A percentile compares a stretch with the other conserved stretches of the same genome.
These are phyloP conservation scores for Chondrosia reniformis DNA, from an alignment of 37 sponge, comb jelly and placozoan genomes.

Conservation along the genomic window DNA sequence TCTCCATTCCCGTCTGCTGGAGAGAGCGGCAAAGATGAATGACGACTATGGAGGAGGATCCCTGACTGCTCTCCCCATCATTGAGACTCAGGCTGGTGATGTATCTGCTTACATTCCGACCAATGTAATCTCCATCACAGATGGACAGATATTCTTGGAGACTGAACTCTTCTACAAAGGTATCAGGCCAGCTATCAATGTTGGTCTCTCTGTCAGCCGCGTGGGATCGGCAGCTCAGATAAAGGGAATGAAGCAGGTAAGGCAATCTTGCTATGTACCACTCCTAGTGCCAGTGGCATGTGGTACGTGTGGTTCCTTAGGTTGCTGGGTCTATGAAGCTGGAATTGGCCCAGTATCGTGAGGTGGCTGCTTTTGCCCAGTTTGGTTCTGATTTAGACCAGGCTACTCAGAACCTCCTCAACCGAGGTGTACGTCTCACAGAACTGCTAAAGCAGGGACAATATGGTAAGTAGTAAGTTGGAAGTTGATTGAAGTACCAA, in stretches of 20 bases:
- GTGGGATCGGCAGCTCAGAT: constrained; percentile 99
- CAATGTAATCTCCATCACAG: constrained; percentile 99
- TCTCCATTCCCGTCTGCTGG: constrained; percentile 97
- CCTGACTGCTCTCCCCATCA: constrained; percentile 96
- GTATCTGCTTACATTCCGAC: constrained; percentile 99
- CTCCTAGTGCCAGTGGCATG: neutral
- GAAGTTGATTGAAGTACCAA: too few species aligned
- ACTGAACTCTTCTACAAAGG: constrained; percentile 99
- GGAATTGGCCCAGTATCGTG: constrained; percentile 98
- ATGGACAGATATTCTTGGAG: constrained; percentile 99
- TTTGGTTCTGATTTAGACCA: constrained; percentile 99
- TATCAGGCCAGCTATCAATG: constrained; percentile 99
- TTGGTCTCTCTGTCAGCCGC: constrained; percentile 98
- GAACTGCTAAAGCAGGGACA: constrained; percentile 99
- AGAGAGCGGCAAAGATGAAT: constrained; percentile 99
- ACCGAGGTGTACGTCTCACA: constrained; percentile 96
- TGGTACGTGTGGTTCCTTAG: constrained; percentile 29
- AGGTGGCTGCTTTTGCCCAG: constrained; percentile 99
- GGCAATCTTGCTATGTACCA: neutral
- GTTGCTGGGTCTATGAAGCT: constrained; percentile 99
- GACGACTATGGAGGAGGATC: constrained; percentile 97
- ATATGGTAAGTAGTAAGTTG: constrained; percentile 58
- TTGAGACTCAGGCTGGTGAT: constrained; percentile 99
- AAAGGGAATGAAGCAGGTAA: constrained; percentile 98
- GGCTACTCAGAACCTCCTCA: constrained; percentile 92